A percentile compares a stretch with the other conserved stretches of the same genome.
Conservation (phyloP, 2,888 invertebrate genomes). For the Amorpha juglandis region DNA sequence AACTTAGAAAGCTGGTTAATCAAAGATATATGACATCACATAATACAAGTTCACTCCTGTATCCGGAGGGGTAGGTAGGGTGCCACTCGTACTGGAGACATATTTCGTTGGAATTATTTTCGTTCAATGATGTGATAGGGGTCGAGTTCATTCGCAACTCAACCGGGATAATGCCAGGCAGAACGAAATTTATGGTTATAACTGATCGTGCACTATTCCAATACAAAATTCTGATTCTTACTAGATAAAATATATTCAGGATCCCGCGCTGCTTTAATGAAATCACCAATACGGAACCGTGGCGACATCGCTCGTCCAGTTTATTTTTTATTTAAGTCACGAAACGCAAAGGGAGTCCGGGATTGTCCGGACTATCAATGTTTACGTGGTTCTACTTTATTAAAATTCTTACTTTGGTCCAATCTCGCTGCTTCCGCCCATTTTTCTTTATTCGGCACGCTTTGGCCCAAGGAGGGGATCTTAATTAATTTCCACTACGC, state of each 20-base stretch:
- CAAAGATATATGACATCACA: no score
- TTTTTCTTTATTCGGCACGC: slow-evolving; percentile 58
- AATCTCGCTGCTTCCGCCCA: slow-evolving; percentile 56
- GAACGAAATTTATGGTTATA: no score
- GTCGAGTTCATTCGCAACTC: no score
- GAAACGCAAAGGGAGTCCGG: slow-evolving; percentile 25
- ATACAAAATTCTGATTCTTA: background rate
- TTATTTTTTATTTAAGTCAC: slow-evolving; percentile 33
- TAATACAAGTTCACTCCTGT: no score
- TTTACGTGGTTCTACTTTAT: slow-evolving; percentile 78
- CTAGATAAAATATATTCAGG: background rate
- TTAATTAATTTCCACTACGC: slow-evolving; percentile 73
- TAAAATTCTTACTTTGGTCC: slow-evolving; percentile 73
- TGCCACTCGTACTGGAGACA: no score
- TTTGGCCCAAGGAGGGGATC: slow-evolving; percentile 43
- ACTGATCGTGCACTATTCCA: background rate
- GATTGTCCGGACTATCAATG: slow-evolving; percentile 58
- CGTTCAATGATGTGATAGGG: no score
- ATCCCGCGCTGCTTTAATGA: slow-evolving; percentile 1
- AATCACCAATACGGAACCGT: slow-evolving; percentile 22
- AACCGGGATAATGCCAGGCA: no score
- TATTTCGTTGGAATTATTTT: no score
- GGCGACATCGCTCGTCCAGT: slow-evolving; percentile 12
- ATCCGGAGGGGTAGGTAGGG: no score
- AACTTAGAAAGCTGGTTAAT: no score